phyloP scores from a whole-genome alignment of 2,888 invertebrate species.

The Drosophila paramelanica region DNA sequence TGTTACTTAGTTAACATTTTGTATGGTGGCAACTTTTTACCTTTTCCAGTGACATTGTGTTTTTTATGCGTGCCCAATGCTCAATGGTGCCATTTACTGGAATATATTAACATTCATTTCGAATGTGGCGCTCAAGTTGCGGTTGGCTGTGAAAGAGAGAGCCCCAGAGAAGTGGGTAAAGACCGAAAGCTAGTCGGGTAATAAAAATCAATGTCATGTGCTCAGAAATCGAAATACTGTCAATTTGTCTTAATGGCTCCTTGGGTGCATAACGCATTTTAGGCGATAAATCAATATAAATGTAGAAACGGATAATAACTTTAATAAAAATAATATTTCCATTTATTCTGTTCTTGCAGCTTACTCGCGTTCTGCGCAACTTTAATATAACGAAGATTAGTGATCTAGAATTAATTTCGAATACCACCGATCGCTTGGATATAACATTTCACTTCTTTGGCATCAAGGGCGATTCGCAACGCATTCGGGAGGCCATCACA shows the following conservation, averaged over 20 bases:
- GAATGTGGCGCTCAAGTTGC: slow-evolving; percentile 44
- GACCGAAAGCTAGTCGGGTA: slow-evolving; percentile 13
- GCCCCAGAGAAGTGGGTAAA: not conserved
- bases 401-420: slow-evolving; percentile 88
- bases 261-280: slow-evolving; percentile 7
- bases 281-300: not conserved
- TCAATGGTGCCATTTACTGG: slow-evolving; percentile 65
- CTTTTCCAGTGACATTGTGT: slow-evolving; percentile 36
- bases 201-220: slow-evolving; percentile 47
- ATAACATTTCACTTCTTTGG: slow-evolving; percentile 86
- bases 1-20: slow-evolving; percentile 8
- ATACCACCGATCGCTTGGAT: slow-evolving; percentile 86
- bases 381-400: slow-evolving; percentile 89
- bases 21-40: slow-evolving; percentile 37
- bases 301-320: not conserved
- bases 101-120: slow-evolving; percentile 75
- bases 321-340: not conserved
- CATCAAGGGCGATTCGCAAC: slow-evolving; percentile 84
- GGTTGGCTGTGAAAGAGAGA: not conserved
- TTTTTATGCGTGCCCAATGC: slow-evolving; percentile 61
- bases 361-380: slow-evolving; percentile 88
- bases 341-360: slow-evolving; percentile 84
- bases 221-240: slow-evolving; percentile 19
- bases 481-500: slow-evolving; percentile 85
- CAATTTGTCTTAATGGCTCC: slow-evolving; percentile 31